Evolutionary conservation across 2,797 vertebrate species (phyloP).

Genomic region (Catamblyrhynchus diadema): DNA sequence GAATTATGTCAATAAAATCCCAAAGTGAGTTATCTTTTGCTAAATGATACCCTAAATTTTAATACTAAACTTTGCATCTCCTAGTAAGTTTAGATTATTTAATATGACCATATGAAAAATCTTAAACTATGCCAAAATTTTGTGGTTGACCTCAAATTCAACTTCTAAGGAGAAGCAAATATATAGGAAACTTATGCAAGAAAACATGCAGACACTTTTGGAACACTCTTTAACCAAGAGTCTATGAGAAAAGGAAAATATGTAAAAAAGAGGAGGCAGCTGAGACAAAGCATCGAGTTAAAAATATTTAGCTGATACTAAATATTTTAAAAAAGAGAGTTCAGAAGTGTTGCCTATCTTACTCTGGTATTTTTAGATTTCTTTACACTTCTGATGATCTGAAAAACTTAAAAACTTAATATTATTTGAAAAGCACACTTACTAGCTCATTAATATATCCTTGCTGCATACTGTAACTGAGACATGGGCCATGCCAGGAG

Average conservation of each 20-base stretch:
- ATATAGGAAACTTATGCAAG: not conserved
- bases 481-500: too few relatives aligned
- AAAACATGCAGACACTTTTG: not conserved
- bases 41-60: not conserved
- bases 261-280: not conserved
- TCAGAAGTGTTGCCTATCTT: not conserved
- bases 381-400: not conserved
- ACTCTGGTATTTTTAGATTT: not conserved
- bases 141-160: not conserved
- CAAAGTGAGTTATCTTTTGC: not conserved
- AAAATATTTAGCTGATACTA: not conserved
- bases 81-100: not conserved
- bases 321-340: not conserved
- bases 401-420: not conserved
- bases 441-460: not conserved
- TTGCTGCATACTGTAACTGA: not conserved
- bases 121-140: not conserved
- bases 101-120: not conserved
- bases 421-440: not conserved
- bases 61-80: not conserved
- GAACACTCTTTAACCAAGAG: not conserved
- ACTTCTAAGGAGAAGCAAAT: not conserved
- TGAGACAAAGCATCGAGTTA: not conserved
- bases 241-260: not conserved
- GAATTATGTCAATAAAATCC: not conserved